These are phyloP conservation scores for Gobiocypris rarus DNA, from an alignment of 2,113 vertebrate genomes.

Conservation along the genomic window DNA sequence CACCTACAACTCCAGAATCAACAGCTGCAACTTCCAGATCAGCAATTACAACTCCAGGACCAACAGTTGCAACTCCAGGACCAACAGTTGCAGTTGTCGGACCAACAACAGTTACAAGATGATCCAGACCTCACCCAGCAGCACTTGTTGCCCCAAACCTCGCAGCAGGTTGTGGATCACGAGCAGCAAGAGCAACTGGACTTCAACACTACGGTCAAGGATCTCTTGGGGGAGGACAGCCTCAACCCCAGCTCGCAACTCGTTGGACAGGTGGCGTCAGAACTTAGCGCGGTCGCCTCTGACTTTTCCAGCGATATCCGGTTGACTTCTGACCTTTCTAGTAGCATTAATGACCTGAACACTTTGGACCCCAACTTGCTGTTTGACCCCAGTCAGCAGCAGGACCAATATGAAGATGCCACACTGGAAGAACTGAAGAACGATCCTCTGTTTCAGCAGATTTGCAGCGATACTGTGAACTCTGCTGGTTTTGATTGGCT, in stretches of 20 bases:
- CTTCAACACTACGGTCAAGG: constrained; percentile 97
- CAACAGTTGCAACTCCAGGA: constrained; percentile 51
- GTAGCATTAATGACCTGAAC: constrained; percentile 99
- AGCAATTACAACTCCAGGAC: constrained; percentile 59
- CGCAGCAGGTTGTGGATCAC: constrained; percentile 66
- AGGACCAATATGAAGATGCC: constrained; percentile 97
- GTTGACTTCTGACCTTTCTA: constrained; percentile 96
- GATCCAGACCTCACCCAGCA: constrained; percentile 46
- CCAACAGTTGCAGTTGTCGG: constrained; percentile 40
- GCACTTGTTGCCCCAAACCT: constrained; percentile 73
- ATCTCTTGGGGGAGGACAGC: constrained; percentile 90
- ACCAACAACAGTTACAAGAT: constrained; percentile 57
- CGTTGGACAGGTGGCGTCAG: constrained; percentile 91
- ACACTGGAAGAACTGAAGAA: constrained; percentile 99
- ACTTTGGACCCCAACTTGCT: constrained; percentile 96
- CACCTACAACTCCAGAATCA: constrained; percentile 49
- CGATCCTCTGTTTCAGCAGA: constrained; percentile 98
- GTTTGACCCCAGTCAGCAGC: constrained; percentile 96
- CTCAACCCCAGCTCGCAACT: constrained; percentile 93
- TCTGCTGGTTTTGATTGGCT: constrained; percentile 98
- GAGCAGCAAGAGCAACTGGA: constrained; percentile 86
- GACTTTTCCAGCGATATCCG: constrained; percentile 96
- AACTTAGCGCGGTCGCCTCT: constrained; percentile 87
- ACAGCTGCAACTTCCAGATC: constrained; percentile 60
- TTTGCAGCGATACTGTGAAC: constrained; percentile 98